Percentiles rank a stretch among this genome's conserved stretches.
Conservation (phyloP, 1,140 invertebrate species). For the Drosophila orosa region DNA sequence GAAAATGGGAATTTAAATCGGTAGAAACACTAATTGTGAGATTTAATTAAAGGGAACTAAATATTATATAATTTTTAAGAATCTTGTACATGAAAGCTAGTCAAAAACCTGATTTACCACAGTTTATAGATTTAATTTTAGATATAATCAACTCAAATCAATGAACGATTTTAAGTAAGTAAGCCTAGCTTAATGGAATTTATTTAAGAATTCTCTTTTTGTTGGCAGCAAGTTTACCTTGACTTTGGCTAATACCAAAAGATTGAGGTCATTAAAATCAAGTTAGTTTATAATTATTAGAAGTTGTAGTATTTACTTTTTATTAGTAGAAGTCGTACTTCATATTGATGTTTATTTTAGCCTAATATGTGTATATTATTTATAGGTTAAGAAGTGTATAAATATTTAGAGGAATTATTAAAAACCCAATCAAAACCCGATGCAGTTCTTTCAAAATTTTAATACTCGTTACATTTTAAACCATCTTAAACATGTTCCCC, state of each 20-base stretch:
- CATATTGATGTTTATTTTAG: no score
- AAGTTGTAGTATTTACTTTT: neutral
- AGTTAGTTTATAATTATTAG: constrained; percentile 1
- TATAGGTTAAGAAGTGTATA: no score
- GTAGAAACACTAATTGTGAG: no score
- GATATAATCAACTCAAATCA: neutral
- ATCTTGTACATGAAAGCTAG: neutral
- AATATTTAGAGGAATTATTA: neutral
- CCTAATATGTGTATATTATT: no score
- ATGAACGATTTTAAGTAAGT: neutral
- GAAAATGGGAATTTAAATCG: neutral
- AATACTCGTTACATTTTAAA: neutral
- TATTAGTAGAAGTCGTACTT: no score
- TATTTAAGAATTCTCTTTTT: neutral
- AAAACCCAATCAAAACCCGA: neutral
- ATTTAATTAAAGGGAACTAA: neutral
- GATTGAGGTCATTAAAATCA: constrained; percentile 11
- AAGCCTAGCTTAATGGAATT: neutral
- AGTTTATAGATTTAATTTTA: neutral
- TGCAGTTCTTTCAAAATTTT: neutral
- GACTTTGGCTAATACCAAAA: neutral
- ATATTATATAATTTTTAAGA: neutral
- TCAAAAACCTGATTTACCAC: neutral
- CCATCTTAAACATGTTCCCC: neutral
- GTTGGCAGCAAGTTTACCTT: neutral